Evolutionary conservation across 2,797 vertebrate species (phyloP).

Genomic region (Steatocranus sp.): DNA sequence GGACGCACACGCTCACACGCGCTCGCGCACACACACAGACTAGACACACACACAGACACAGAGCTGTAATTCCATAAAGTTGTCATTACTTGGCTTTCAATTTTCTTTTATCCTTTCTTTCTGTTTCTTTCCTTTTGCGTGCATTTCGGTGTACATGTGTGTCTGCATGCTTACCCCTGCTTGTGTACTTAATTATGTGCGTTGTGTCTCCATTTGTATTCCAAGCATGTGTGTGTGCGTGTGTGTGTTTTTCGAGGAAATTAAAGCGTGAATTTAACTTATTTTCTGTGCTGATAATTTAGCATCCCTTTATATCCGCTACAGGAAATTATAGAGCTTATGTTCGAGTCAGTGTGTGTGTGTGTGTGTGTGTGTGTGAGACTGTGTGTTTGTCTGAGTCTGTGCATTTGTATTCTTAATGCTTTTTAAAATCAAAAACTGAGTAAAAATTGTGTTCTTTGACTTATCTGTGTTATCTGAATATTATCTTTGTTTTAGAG

Average conservation of each 20-base stretch:
- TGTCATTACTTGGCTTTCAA: constrained; percentile 46
- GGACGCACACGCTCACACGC: background rate
- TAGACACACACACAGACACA: background rate
- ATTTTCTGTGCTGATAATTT: constrained; percentile 64
- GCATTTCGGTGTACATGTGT: constrained; percentile 8
- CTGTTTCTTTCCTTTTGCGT: background rate
- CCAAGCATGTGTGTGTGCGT: background rate
- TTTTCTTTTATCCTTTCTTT: constrained; percentile 15
- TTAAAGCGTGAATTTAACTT: constrained; percentile 62
- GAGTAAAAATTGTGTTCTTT: background rate
- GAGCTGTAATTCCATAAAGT: constrained; percentile 43
- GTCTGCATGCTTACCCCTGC: background rate
- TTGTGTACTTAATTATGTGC: constrained; percentile 30
- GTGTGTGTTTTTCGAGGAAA: constrained; percentile 54
- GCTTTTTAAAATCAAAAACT: background rate
- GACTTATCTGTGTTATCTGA: background rate
- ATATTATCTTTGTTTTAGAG: background rate
- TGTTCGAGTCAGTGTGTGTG: background rate
- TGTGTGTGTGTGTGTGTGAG: background rate
- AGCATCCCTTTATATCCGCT: constrained; percentile 61
- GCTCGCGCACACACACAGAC: background rate
- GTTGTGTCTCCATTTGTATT: constrained; percentile 28
- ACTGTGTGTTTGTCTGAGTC: background rate
- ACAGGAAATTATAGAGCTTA: constrained; percentile 66
- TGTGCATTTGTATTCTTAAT: background rate